phyloP scores from a whole-genome alignment of 2,797 vertebrate genomes.

The Sebastiscus albofasciatus region DNA sequence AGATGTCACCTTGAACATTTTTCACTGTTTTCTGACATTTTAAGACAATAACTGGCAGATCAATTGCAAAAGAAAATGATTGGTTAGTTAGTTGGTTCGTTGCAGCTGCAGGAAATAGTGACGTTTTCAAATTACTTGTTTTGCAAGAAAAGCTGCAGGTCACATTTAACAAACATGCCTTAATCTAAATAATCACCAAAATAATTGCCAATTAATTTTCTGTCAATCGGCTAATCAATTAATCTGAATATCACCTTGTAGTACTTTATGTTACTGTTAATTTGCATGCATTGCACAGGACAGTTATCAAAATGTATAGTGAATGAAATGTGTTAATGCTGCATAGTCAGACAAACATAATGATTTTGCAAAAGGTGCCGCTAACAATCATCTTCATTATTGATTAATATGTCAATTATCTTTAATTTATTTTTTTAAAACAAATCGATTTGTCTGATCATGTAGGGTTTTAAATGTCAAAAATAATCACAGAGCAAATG shows the following conservation, averaged over 20 bases:
- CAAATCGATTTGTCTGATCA: slow-evolving; percentile 20
- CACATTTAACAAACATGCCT: too few species aligned
- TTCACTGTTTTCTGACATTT: too few species aligned
- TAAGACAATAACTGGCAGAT: too few species aligned
- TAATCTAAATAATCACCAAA: neutral
- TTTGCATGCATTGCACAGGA: neutral
- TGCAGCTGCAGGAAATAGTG: too few species aligned
- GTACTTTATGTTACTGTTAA: neutral
- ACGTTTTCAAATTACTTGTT: too few species aligned
- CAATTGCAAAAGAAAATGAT: too few species aligned
- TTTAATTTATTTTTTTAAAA: neutral
- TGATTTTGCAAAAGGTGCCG: neutral
- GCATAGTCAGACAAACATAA: neutral
- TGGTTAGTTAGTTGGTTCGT: too few species aligned
- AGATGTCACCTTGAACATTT: too few species aligned
- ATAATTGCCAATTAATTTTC: neutral
- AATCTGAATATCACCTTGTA: neutral
- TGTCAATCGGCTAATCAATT: neutral
- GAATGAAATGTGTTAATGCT: neutral
- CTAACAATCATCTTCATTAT: neutral
- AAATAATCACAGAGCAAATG: neutral
- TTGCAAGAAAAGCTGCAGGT: too few species aligned
- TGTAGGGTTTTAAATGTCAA: slow-evolving; percentile 28
- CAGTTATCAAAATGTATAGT: neutral
- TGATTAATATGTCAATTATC: neutral